A percentile compares a stretch with the other conserved stretches of the same genome.
Evolutionary conservation across 2,888 invertebrate species (phyloP).

Genomic region (Dyspetes luteomarginatus): DNA sequence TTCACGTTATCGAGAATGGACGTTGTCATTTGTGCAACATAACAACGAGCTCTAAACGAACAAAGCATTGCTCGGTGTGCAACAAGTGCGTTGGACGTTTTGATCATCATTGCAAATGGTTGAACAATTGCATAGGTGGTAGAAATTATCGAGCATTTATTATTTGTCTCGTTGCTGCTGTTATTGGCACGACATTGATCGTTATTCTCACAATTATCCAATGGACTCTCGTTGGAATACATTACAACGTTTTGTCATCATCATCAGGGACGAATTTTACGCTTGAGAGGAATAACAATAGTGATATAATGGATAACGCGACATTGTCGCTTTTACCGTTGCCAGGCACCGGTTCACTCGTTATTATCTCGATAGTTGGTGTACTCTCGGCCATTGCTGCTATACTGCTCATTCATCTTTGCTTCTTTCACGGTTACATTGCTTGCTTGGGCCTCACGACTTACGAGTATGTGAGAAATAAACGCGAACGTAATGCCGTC

Average conservation of each 20-base stretch:
- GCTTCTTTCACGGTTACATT: constrained; percentile 95
- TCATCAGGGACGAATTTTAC: constrained; percentile 10
- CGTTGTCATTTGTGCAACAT: constrained; percentile 97
- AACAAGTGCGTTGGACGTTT: constrained; percentile 98
- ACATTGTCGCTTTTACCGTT: constrained; percentile 74
- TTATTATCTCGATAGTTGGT: constrained; percentile 84
- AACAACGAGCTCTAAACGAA: constrained; percentile 89
- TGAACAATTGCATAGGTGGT: constrained; percentile 98
- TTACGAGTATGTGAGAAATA: constrained; percentile 91
- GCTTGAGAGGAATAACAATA: constrained; percentile 24
- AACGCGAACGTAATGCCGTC: constrained; percentile 72
- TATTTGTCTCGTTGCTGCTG: constrained; percentile 91
- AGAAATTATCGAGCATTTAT: constrained; percentile 95
- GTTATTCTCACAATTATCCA: constrained; percentile 89
- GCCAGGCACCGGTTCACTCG: constrained; percentile 84
- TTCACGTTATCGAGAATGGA: constrained; percentile 97
- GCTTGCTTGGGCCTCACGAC: constrained; percentile 93
- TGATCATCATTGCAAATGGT: constrained; percentile 99
- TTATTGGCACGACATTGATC: constrained; percentile 89
- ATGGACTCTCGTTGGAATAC: constrained; percentile 86
- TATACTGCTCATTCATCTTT: constrained; percentile 91
- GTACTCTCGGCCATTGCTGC: constrained; percentile 90
- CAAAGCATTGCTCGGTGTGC: constrained; percentile 98
- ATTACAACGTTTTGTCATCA: not conserved
- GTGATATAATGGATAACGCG: constrained; percentile 74